phyloP scores from a whole-genome alignment of 2,113 vertebrate species.

The Hipposideros armiger region DNA sequence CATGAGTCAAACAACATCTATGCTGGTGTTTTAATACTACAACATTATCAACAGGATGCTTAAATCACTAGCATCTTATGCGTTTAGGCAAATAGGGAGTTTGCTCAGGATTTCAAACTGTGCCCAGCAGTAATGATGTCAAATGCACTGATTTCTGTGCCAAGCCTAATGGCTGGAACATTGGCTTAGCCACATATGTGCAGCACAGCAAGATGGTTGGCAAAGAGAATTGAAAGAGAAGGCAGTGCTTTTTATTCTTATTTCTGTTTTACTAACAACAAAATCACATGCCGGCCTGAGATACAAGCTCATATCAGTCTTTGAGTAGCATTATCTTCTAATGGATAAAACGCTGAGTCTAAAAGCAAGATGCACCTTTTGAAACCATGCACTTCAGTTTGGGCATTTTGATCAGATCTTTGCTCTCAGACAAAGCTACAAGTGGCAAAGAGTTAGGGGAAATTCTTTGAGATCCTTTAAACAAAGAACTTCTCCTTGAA shows the following conservation, averaged over 20 bases:
- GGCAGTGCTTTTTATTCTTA: slow-evolving; percentile 36
- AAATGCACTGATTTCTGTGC: slow-evolving; percentile 19
- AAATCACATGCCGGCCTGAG: slow-evolving; percentile 35
- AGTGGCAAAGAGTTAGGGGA: not conserved
- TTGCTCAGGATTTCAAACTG: slow-evolving; percentile 48
- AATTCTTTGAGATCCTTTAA: not conserved
- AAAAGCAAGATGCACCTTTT: not conserved
- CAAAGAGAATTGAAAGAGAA: slow-evolving; percentile 52
- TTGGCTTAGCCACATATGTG: slow-evolving; percentile 55
- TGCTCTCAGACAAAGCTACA: not conserved
- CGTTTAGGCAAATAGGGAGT: slow-evolving; percentile 12
- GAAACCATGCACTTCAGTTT: slow-evolving; percentile 6
- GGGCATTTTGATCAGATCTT: not conserved
- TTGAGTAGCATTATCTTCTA: not conserved
- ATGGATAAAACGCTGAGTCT: not conserved
- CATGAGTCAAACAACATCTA: slow-evolving; percentile 32
- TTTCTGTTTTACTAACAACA: slow-evolving; percentile 63
- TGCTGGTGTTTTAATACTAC: not conserved
- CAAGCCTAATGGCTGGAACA: slow-evolving; percentile 71
- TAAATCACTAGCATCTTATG: not conserved
- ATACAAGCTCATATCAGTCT: not conserved
- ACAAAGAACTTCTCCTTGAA: not conserved
- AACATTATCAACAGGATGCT: not conserved
- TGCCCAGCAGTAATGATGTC: not conserved
- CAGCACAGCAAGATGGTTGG: slow-evolving; percentile 60